Base-by-base conservation (phyloP, 2,113 vertebrate genomes). In the Rhipidura dahli region DNA sequence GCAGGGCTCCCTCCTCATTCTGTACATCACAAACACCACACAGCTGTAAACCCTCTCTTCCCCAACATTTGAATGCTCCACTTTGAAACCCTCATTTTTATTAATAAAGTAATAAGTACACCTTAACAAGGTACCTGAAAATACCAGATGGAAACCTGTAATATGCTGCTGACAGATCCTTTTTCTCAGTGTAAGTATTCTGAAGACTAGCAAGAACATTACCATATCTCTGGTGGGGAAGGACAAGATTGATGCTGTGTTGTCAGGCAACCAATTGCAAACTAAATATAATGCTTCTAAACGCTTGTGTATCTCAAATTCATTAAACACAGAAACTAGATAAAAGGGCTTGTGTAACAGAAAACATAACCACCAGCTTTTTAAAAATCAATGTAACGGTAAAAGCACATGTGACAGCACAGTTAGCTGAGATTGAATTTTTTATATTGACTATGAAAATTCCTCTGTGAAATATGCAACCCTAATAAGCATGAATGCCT, bases 201-300 rank as follows among this genome's bases (percentile, higher is more conserved):
- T 26, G 56, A 72, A 64, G 75, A 51, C 18, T 14, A 23, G 49
- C n/a, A 80, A 91, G 44, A 82, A 45, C 33, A 40, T 77, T 31
- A 50, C 23, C 15, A 2, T 47, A 31, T 20, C 42, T 66, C 56
- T 77, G 47, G 24, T 10, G 40, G 3, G 89, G 50, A 86, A 83
- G n/a, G 42, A 82, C 1, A 3, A 78, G 47, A 78, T 22, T 63
- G 82, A 88, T 37, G 12, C 35, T 75, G 21, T 54, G 79, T 68
- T 92, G 90, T 94, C 70, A 96, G 75, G 85, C 65, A 95, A 88
- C 78, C 47, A 85, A 75, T 10, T 82, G 50, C 59, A 89, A 93
- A 73, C 69, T 73, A 93, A 93, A 87, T 81, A 84, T 45, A 89
- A 71, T 4, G 4, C 28, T 40, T 78, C 68, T 54, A 26, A 51